phyloP scores from a whole-genome alignment of 1,140 invertebrate species.

The Drosophila guanche region DNA sequence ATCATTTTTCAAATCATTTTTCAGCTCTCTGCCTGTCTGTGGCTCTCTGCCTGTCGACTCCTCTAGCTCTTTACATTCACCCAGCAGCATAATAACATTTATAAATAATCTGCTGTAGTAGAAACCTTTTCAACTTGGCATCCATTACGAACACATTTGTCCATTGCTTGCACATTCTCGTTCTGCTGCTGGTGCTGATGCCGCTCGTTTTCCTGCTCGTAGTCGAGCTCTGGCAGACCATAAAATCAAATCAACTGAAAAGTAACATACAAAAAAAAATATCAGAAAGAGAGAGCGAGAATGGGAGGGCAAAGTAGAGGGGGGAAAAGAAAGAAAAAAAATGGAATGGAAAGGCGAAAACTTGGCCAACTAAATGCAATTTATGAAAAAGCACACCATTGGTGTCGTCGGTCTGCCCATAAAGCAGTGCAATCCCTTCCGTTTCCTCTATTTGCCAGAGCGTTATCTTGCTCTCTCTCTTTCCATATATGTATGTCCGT shows the following conservation, averaged over 20 bases:
- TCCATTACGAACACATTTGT: conserved; percentile 51
- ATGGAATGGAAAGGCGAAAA: conserved; percentile 32
- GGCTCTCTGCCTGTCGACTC: conserved; percentile 6
- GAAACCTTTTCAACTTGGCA: conserved; percentile 50
- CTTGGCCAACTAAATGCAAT: conserved; percentile 70
- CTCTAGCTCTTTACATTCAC: conserved; percentile 17
- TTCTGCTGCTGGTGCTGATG: conserved; percentile 1
- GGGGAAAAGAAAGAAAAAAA: not conserved
- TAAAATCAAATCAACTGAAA: conserved; percentile 54
- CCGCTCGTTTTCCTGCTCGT: not conserved
- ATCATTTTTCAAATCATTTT: conserved; percentile 24
- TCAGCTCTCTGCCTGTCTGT: conserved; percentile 17
- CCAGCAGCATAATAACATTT: conserved; percentile 47
- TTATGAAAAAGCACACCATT: conserved; percentile 66
- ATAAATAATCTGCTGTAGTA: conserved; percentile 50
- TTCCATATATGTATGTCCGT: not conserved
- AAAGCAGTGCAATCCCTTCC: conserved; percentile 4
- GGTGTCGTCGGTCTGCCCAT: conserved; percentile 14
- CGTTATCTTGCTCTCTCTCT: not conserved
- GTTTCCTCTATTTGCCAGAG: not conserved
- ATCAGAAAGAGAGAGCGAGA: not conserved
- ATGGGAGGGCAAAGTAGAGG: not conserved
- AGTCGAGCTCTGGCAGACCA: conserved; percentile 41
- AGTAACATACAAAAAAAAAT: conserved; percentile 11
- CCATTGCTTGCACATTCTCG: conserved; percentile 8